phyloP scores from a whole-genome alignment of 2,113 vertebrate species.

The Hippocampus guttulatus region DNA sequence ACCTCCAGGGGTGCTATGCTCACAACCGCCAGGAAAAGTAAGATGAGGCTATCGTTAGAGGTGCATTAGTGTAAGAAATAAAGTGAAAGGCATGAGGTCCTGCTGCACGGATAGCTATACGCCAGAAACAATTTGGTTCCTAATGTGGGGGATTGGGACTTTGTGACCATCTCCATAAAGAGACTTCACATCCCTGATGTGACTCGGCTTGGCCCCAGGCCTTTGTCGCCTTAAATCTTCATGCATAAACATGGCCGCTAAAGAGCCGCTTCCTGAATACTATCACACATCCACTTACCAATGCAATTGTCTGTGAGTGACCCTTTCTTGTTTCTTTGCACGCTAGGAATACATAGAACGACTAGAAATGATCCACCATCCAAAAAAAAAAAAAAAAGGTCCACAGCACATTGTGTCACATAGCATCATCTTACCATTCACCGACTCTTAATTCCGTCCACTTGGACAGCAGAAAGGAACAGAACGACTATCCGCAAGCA shows the following conservation, averaged over 20 bases:
- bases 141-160: slow-evolving; percentile 50
- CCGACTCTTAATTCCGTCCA: not conserved
- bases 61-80: not conserved
- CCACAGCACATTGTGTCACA: not conserved
- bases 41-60: slow-evolving; percentile 3
- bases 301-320: slow-evolving; percentile 30
- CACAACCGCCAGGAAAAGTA: not conserved
- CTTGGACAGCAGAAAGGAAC: no score
- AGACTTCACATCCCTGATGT: slow-evolving; percentile 43
- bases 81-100: slow-evolving; percentile 16
- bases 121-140: slow-evolving; percentile 46
- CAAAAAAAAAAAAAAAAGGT: not conserved
- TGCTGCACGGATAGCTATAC: slow-evolving; percentile 33
- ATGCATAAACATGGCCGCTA: slow-evolving; percentile 60
- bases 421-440: not conserved
- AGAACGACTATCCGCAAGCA: no score
- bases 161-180: slow-evolving; percentile 52
- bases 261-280: slow-evolving; percentile 56
- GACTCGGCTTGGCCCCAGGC: slow-evolving; percentile 29
- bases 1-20: slow-evolving; percentile 11
- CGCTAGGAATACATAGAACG: not conserved
- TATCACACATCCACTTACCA: slow-evolving; percentile 27
- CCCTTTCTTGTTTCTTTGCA: not conserved
- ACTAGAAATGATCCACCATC: not conserved
- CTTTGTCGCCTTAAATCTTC: slow-evolving; percentile 34